phyloP scores from a whole-genome alignment of 2,888 invertebrate genomes.

The Alentia gelatinosa region DNA sequence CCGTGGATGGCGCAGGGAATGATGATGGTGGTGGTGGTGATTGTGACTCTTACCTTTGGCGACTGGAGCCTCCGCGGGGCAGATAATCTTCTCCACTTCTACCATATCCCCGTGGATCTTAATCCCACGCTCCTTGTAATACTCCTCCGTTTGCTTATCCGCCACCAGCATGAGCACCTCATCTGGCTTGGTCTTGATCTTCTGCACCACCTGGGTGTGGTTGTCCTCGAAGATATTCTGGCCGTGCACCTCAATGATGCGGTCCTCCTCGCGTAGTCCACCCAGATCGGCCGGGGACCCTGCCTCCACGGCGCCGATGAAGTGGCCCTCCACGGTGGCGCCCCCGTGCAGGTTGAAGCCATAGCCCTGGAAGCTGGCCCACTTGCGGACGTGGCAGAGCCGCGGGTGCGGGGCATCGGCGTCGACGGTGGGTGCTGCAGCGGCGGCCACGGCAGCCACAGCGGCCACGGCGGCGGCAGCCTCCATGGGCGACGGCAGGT shows the following conservation, averaged over 20 bases:
- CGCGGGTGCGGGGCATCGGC: slow-evolving; percentile 82
- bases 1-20: no score
- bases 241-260: slow-evolving; percentile 78
- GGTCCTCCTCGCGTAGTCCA: slow-evolving; percentile 89
- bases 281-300: slow-evolving; percentile 83
- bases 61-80: slow-evolving; percentile 6
- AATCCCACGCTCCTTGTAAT: slow-evolving; percentile 85
- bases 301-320: slow-evolving; percentile 95
- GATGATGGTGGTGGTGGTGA: background rate
- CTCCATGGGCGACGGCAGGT: background rate
- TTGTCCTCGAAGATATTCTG: slow-evolving; percentile 65
- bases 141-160: slow-evolving; percentile 87
- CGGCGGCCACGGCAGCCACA: background rate
- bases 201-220: slow-evolving; percentile 90
- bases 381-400: slow-evolving; percentile 91
- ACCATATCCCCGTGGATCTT: slow-evolving; percentile 81
- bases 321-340: slow-evolving; percentile 95
- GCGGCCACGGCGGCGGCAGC: background rate
- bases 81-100: slow-evolving; percentile 53
- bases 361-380: slow-evolving; percentile 96
- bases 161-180: slow-evolving; percentile 95
- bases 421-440: background rate
- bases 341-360: slow-evolving; percentile 99
- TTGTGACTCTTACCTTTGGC: background rate
- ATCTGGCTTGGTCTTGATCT: slow-evolving; percentile 89